Percentiles rank a stretch among this genome's conserved stretches.
Conservation (phyloP, 2,888 invertebrate species). For the Drosophila eohydei region DNA sequence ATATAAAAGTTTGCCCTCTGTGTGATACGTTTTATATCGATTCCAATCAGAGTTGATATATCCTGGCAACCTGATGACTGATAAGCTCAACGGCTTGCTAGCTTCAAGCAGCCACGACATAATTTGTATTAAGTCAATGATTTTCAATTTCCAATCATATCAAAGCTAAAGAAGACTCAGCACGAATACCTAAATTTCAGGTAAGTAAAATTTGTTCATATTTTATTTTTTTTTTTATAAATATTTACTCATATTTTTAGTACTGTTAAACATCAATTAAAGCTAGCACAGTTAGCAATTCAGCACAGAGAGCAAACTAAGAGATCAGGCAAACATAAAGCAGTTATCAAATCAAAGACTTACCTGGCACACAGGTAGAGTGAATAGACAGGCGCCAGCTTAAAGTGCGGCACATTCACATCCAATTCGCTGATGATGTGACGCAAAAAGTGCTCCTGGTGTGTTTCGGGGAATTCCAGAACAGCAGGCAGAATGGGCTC, state of each 20-base stretch:
- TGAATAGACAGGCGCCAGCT: constrained; percentile 98
- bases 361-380: constrained; percentile 96
- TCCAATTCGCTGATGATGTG: constrained; percentile 95
- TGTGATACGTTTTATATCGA: too few relatives aligned
- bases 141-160: too few relatives aligned
- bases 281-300: neutral
- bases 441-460: constrained; percentile 95
- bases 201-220: neutral
- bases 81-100: too few relatives aligned
- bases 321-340: constrained; percentile 26
- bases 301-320: neutral
- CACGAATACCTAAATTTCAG: neutral
- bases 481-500: constrained; percentile 97
- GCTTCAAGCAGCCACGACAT: too few relatives aligned
- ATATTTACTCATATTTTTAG: neutral
- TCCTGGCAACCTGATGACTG: too few relatives aligned
- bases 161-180: neutral
- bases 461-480: constrained; percentile 96
- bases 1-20: too few relatives aligned
- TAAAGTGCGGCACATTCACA: constrained; percentile 95
- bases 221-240: neutral
- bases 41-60: too few relatives aligned
- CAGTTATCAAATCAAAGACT: constrained; percentile 28
- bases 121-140: too few relatives aligned
- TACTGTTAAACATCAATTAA: neutral